Evolutionary conservation across 2,113 vertebrate genomes (phyloP).

Genomic region (Sciurus niger): DNA sequence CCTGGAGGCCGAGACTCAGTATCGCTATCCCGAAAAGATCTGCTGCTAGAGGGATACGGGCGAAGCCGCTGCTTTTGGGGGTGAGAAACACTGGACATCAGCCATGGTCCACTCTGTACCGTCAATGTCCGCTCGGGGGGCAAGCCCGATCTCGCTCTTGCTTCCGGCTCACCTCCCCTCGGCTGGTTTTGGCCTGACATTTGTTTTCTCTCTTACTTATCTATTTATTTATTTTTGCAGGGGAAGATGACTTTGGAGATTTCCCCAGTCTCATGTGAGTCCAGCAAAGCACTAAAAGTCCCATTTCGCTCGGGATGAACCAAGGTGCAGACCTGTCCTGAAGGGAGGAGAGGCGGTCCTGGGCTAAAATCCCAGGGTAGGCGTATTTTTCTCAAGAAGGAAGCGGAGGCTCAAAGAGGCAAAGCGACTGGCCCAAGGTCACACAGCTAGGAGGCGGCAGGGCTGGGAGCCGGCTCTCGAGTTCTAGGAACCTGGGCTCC

Average conservation of each 20-base stretch:
- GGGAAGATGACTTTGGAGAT: background rate
- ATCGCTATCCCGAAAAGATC: background rate
- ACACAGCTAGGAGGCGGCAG: background rate
- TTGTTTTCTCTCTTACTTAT: background rate
- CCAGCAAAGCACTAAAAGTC: background rate
- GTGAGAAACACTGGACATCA: background rate
- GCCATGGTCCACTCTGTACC: background rate
- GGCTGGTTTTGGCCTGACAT: background rate
- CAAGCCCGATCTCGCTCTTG: background rate
- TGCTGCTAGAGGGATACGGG: background rate
- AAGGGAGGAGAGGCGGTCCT: background rate
- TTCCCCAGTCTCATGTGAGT: background rate
- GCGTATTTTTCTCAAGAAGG: background rate
- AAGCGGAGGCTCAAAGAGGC: background rate
- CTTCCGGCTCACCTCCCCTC: background rate
- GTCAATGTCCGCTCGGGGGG: background rate
- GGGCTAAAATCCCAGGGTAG: background rate
- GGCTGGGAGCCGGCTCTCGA: background rate
- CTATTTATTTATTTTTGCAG: background rate
- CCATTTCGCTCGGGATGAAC: constrained; percentile 3
- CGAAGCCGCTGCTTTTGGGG: background rate
- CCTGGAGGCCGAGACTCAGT: background rate
- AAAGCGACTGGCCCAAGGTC: background rate
- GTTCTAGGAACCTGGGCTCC: background rate
- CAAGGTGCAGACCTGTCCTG: background rate